Evolutionary conservation across 1,140 invertebrate genomes (phyloP).

Genomic region (Parapsyche elsis): DNA sequence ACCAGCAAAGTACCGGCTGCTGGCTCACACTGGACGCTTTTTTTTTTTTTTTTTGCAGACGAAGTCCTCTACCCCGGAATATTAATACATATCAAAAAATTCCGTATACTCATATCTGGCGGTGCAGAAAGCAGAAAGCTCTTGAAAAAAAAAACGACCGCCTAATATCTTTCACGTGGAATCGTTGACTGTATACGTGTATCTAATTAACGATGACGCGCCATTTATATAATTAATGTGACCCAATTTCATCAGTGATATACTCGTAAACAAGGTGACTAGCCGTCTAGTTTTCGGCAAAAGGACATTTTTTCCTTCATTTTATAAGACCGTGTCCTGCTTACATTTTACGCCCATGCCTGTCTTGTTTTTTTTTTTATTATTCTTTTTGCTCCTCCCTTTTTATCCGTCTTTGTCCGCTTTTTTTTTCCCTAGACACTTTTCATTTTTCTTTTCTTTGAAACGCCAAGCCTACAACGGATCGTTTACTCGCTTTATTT

Average conservation of each 20-base stretch:
- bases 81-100: not conserved
- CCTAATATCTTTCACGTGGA: too few relatives aligned
- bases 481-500: constrained; percentile 31
- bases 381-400: not conserved
- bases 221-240: not conserved
- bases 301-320: constrained; percentile 18
- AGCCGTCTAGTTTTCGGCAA: constrained; percentile 12
- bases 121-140: too few relatives aligned
- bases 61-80: not conserved
- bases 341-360: constrained; percentile 10
- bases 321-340: constrained; percentile 31
- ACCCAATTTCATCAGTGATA: not conserved
- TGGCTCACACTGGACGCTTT: not conserved
- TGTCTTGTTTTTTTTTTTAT: not conserved
- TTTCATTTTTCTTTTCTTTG: constrained; percentile 31
- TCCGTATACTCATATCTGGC: too few relatives aligned
- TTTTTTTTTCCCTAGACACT: constrained; percentile 18
- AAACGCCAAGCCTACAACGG: constrained; percentile 14
- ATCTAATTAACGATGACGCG: not conserved
- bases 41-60: not conserved
- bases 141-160: too few relatives aligned
- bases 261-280: constrained; percentile 14
- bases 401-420: not conserved
- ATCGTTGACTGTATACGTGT: not conserved
- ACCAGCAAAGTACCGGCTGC: constrained; percentile 2